These are phyloP conservation scores for Papilio protenor DNA, from an alignment of 2,888 invertebrate species.

Conservation along the genomic window DNA sequence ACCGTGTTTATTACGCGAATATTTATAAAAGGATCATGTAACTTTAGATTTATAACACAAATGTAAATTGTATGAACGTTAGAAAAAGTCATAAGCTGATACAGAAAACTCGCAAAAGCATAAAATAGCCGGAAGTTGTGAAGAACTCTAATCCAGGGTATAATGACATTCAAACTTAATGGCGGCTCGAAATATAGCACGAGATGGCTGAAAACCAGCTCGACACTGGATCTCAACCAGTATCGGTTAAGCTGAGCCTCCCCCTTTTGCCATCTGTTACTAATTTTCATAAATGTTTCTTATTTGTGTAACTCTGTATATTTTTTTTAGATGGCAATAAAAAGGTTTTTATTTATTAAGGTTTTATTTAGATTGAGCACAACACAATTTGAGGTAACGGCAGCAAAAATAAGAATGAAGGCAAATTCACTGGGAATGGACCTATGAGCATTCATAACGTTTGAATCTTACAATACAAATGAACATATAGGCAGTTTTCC, in stretches of 20 bases:
- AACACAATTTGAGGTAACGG: not conserved
- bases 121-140: conserved; percentile 53
- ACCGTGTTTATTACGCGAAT: conserved; percentile 5
- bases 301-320: no score
- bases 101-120: conserved; percentile 8
- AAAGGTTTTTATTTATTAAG: no score
- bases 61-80: conserved; percentile 29
- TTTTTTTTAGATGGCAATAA: no score
- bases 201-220: no score
- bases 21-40: not conserved
- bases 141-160: conserved; percentile 43
- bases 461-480: not conserved
- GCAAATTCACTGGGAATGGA: no score
- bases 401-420: not conserved
- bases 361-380: no score
- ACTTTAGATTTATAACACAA: conserved; percentile 23
- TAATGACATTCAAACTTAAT: not conserved
- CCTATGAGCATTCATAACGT: not conserved
- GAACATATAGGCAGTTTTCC: conserved; percentile 61
- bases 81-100: not conserved
- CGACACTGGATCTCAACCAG: no score
- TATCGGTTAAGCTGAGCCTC: no score
- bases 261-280: no score
- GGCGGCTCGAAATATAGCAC: not conserved
- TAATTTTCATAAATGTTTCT: no score